These are phyloP conservation scores for Euzetes globulus DNA, from an alignment of 2,888 invertebrate species.

Conservation along the genomic window DNA sequence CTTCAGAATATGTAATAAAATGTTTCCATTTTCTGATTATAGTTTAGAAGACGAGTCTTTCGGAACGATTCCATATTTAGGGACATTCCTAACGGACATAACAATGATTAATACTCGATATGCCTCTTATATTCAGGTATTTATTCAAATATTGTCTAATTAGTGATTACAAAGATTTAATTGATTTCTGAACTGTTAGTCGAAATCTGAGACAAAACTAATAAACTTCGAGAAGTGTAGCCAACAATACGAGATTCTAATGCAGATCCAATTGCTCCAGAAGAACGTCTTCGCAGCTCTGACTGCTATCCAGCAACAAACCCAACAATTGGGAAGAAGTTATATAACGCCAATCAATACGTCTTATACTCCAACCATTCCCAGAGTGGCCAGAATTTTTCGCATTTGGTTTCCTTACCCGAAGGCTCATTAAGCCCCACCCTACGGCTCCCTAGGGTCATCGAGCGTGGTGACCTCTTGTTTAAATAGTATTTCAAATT, in stretches of 20 bases:
- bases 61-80: slow-evolving; percentile 94
- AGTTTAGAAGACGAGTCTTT: slow-evolving; percentile 38
- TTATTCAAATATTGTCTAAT: background rate
- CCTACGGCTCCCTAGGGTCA: too few species aligned
- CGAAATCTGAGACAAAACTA: slow-evolving; percentile 60
- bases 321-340: slow-evolving; percentile 24
- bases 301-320: slow-evolving; percentile 34
- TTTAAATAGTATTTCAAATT: too few species aligned
- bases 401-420: slow-evolving; percentile 37
- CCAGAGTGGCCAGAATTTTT: slow-evolving; percentile 37
- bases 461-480: too few species aligned
- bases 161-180: background rate
- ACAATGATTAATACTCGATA: slow-evolving; percentile 87
- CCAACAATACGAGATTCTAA: slow-evolving; percentile 96
- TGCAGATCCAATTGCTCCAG: slow-evolving; percentile 88
- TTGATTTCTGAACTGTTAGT: background rate
- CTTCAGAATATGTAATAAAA: too few species aligned
- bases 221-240: slow-evolving; percentile 97
- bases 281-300: slow-evolving; percentile 44
- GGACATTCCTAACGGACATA: slow-evolving; percentile 94
- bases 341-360: slow-evolving; percentile 18
- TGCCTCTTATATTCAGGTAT: slow-evolving; percentile 36
- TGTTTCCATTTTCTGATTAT: background rate
- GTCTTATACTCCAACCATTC: slow-evolving; percentile 32
- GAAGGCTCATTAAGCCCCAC: too few species aligned